Percentiles rank a stretch among this genome's conserved stretches.
Evolutionary conservation across 2,888 invertebrate species (phyloP).

Genomic region (Pegoplata infirma): DNA sequence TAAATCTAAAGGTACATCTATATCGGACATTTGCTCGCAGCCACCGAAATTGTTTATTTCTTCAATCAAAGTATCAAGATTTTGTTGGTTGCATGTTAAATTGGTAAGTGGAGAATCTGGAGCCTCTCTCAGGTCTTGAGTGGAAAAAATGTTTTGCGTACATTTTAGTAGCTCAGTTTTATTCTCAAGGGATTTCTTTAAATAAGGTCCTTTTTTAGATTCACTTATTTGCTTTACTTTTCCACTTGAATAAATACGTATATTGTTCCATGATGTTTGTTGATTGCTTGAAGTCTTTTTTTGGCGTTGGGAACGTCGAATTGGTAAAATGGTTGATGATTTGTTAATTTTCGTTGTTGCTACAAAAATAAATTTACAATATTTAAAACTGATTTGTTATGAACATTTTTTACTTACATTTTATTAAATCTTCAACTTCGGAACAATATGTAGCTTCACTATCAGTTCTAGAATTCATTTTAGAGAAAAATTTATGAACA

Average conservation of each 20-base stretch:
- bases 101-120: background rate
- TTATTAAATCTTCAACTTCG: slow-evolving; percentile 48
- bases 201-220: background rate
- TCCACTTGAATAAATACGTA: background rate
- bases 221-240: background rate
- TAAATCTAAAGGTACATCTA: slow-evolving; percentile 45
- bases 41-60: no score
- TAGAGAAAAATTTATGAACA: background rate
- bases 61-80: background rate
- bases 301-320: slow-evolving; percentile 50
- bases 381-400: background rate
- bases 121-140: background rate
- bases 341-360: background rate
- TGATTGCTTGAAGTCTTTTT: slow-evolving; percentile 17
- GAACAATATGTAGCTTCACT: slow-evolving; percentile 62
- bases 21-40: background rate
- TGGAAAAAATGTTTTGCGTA: background rate
- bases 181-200: background rate
- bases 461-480: slow-evolving; percentile 35
- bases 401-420: slow-evolving; percentile 1
- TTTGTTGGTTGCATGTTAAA: background rate
- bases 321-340: background rate
- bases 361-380: background rate
- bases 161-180: background rate
- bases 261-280: background rate